Evolutionary conservation across 1,140 invertebrate genomes (phyloP), one percentile per base, ranked within the genome.

Genomic region (Hyphantria cunea): DNA sequence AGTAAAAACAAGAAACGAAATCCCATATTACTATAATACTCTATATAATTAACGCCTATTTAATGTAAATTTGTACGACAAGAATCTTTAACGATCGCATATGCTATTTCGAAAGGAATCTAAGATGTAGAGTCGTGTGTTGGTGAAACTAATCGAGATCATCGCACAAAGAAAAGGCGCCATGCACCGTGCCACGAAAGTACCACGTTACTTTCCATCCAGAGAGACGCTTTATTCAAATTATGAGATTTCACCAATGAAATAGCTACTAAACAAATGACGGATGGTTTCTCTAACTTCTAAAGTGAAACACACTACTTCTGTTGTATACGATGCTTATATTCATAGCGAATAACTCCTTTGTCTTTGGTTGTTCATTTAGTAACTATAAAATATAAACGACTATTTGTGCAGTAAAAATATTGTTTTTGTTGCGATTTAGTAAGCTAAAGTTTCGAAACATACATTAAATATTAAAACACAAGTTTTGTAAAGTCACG

Each of bases 91-190:
- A 47, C 45, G 45, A 47, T 17, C 9, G 17, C 39, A 49, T 44
- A 52, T 61, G 56, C 61, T 50, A 64, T 56, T 65, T 48, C 59
- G 68, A 74, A 78, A 75, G 74, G 74, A 74, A 78, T 70, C 60
- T 61, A 68, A 75, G 63, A 33, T 54, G 52, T 68, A 49, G 58
- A 72, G 63, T 49, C 56, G 70, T 68, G 62, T 60, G 68, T 69
- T 70, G 59, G 76, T 78, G 79, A 86, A 84, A 82, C 72, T 77
- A 77, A 76, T 76, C 66, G 71, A 79, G 79, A 80, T 76, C 75
- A 78, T 66, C 72, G 65, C 72, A 78, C 67, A 82, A 80, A 83
- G 74, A 80, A 70, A 78, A 72, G 71, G 73, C 70, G 71, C 67
- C 56, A 73, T 70, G 76, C 74, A 78, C 64, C 68, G 71, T 70